Evolutionary conservation across 2,797 vertebrate species (phyloP).

Genomic region (Diglossa cyanea): DNA sequence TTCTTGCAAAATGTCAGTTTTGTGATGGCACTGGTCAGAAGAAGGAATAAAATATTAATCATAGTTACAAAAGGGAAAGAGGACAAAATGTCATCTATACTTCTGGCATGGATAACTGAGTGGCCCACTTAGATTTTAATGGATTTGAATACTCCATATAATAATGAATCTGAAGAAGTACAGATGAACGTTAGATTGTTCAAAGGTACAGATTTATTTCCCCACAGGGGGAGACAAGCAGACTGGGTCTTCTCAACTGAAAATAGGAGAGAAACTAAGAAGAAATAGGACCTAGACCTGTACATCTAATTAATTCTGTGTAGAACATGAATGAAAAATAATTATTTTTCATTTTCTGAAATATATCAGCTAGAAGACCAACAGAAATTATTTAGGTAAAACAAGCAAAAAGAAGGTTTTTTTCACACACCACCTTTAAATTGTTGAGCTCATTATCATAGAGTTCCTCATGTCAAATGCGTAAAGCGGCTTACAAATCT

Average conservation of each 20-base stretch:
- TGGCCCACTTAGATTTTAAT: background rate
- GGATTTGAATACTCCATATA: background rate
- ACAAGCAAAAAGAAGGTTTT: background rate
- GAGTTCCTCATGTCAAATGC: background rate
- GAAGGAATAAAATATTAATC: background rate
- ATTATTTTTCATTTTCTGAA: background rate
- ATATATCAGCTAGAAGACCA: background rate
- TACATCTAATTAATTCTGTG: background rate
- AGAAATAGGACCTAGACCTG: background rate
- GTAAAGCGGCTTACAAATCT: background rate
- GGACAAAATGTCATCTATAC: background rate
- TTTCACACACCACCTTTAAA: background rate
- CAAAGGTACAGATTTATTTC: background rate
- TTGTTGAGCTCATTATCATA: background rate
- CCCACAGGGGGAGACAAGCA: background rate
- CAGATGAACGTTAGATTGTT: background rate
- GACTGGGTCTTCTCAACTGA: background rate
- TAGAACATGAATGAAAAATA: background rate
- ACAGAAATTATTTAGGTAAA: background rate
- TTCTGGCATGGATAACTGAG: background rate
- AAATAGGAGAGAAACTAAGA: background rate
- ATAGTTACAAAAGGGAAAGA: background rate
- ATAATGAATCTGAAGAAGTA: background rate
- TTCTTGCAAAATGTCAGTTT: background rate
- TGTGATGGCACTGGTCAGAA: background rate